Evolutionary conservation across 2,113 vertebrate species (phyloP), one percentile per base, ranked within the genome.

Genomic region (Onychostruthus taczanowskii): DNA sequence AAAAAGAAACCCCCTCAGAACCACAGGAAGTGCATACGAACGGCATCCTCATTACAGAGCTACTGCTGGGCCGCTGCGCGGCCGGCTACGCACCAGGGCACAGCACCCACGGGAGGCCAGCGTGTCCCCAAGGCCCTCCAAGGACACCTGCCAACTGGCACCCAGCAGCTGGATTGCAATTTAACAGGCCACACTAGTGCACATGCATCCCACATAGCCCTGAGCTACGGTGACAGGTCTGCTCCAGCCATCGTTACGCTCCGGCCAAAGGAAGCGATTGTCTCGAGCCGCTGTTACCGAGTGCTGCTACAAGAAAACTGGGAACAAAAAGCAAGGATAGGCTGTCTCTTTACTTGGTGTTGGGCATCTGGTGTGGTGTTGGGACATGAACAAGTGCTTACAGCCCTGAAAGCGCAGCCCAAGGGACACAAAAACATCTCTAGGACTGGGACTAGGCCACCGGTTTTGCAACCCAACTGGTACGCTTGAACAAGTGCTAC

Each of bases 1-100:
- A 98, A 98, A 98, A 98, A 98, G 98, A 98, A 98, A 98, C 97
- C 98, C 98, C 98, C 98, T 98, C 98, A 98, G 98, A 98, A 98
- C 92, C 97, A 98, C 97, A 92, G 95, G 96, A 98, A 98, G 97
- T 98, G 98, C 98, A 98, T 87, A 97, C 35, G 96, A 98, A 98
- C 72, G 97, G 98, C 97, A 98, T 98, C 97, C 97, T 98, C 97
- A 98, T 95, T 97, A 97, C 87, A 98, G 97, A 97, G 97, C 97
- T 97, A 98, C 96, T 79, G 95, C 62, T 90, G 97, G 97, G 97
- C 97, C 84, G 96, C 92, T 95, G 93, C 90, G 17, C 61, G 80
- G 96, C 96, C 90, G 80, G 96, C 94, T 96, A 95, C 35, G 96
- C 96, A 94, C 97, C 94, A 74, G 96, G 89, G 89, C 96, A 96